Conservation (phyloP, 2,888 invertebrate species). For the Prionchulus punctatus region DNA sequence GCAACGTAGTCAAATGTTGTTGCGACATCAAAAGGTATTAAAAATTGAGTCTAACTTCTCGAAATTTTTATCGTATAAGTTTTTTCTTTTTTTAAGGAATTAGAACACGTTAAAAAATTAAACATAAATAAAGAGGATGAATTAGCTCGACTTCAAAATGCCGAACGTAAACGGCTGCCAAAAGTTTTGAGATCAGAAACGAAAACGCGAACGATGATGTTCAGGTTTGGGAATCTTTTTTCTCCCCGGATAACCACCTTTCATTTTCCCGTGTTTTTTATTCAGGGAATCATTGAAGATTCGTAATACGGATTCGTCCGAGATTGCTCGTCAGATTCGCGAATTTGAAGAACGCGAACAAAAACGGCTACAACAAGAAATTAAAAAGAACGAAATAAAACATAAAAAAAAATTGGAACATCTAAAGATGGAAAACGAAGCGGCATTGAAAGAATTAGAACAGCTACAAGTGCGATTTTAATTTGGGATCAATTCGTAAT, state of each 20-base stretch:
- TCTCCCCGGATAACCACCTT: background rate
- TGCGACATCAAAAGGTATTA: constrained; percentile 66
- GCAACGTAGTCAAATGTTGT: constrained; percentile 88
- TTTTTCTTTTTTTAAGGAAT: constrained; percentile 46
- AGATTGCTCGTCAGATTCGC: constrained; percentile 24
- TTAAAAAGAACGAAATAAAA: constrained; percentile 74
- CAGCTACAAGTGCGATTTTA: constrained; percentile 73
- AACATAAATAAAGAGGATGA: constrained; percentile 56
- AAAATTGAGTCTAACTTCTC: background rate
- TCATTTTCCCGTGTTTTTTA: too few relatives aligned
- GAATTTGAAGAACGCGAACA: constrained; percentile 96
- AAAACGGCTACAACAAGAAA: constrained; percentile 77
- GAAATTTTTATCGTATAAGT: background rate
- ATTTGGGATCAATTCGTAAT: too few relatives aligned
- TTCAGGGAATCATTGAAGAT: constrained; percentile 68
- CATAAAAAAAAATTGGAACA: constrained; percentile 84
- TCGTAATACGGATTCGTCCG: constrained; percentile 35
- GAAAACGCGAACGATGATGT: constrained; percentile 98
- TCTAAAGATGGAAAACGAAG: constrained; percentile 68
- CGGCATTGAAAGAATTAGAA: constrained; percentile 70
- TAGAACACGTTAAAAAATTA: constrained; percentile 65
- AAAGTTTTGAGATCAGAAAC: constrained; percentile 88
- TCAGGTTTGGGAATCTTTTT: constrained; percentile 35
- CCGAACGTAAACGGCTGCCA: constrained; percentile 80
- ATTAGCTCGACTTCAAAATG: constrained; percentile 65